phyloP scores from a whole-genome alignment of 1,140 invertebrate genomes.

The Neodiprion virginianus region DNA sequence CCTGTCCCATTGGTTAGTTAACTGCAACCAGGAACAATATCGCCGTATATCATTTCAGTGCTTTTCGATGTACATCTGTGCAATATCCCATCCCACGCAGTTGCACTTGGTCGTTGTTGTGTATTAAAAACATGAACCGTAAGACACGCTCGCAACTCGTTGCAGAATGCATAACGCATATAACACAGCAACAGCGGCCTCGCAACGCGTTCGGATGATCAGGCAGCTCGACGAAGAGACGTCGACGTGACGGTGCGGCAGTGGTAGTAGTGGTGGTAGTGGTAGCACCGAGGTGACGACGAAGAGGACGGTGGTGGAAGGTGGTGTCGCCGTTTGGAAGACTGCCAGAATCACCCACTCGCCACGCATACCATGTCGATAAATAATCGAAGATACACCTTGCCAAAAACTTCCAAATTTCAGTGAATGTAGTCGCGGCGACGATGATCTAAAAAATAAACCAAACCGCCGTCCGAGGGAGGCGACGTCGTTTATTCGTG shows the following conservation, averaged over 20 bases:
- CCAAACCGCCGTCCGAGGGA: neutral
- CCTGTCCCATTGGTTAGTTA: too few relatives aligned
- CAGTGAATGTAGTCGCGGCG: neutral
- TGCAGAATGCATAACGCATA: neutral
- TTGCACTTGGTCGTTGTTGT: neutral
- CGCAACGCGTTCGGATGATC: neutral
- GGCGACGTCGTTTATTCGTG: neutral
- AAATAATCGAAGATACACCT: slow-evolving; percentile 5
- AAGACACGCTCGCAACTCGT: neutral
- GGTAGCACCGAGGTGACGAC: neutral
- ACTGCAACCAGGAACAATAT: too few relatives aligned
- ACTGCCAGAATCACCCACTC: neutral
- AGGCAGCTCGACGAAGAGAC: neutral
- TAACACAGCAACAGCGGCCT: neutral
- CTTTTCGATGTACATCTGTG: neutral
- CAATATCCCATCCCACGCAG: neutral
- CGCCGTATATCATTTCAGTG: too few relatives aligned
- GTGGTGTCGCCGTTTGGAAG: neutral
- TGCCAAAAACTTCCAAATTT: slow-evolving; percentile 7
- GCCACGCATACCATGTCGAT: slow-evolving; percentile 1
- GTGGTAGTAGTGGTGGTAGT: neutral
- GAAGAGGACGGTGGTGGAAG: neutral
- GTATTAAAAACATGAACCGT: neutral
- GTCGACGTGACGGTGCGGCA: too few relatives aligned
- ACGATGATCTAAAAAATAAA: neutral